Percentiles rank a stretch among this genome's conserved stretches.
Conservation (phyloP, 2,113 vertebrate species). For the Thermophis baileyi region DNA sequence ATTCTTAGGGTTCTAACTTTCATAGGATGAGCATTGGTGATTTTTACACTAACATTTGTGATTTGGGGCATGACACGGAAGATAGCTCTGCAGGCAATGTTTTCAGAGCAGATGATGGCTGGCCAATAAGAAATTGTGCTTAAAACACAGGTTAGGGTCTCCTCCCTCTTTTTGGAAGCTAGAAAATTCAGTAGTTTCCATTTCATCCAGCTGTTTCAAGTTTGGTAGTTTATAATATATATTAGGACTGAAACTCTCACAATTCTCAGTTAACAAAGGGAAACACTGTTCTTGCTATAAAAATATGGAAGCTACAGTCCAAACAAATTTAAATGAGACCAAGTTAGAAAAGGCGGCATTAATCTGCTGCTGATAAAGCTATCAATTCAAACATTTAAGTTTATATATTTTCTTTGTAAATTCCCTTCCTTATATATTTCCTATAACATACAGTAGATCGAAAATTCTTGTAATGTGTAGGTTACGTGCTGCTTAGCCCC, state of each 20-base stretch:
- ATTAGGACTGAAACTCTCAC: not conserved
- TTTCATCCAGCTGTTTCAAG: not conserved
- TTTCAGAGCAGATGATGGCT: not conserved
- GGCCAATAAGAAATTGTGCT: not conserved
- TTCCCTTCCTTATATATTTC: not conserved
- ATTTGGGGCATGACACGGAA: not conserved
- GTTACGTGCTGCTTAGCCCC: not conserved
- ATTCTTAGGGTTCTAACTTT: not conserved
- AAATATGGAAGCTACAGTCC: not conserved
- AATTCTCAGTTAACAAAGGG: not conserved
- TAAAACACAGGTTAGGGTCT: not conserved
- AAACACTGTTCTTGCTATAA: not conserved
- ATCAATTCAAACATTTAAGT: not conserved
- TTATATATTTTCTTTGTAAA: not conserved
- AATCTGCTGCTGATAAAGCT: not conserved
- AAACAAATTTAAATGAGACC: not conserved
- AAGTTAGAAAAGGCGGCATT: not conserved
- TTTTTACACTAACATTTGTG: not conserved
- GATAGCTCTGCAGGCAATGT: not conserved
- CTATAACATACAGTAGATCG: not conserved
- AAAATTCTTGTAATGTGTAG: too few relatives aligned
- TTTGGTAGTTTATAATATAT: not conserved
- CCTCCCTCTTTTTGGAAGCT: not conserved
- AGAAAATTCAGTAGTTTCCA: not conserved
- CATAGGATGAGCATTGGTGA: not conserved